Conservation (phyloP, 2,888 invertebrate species). For the Apotomis capreana region DNA sequence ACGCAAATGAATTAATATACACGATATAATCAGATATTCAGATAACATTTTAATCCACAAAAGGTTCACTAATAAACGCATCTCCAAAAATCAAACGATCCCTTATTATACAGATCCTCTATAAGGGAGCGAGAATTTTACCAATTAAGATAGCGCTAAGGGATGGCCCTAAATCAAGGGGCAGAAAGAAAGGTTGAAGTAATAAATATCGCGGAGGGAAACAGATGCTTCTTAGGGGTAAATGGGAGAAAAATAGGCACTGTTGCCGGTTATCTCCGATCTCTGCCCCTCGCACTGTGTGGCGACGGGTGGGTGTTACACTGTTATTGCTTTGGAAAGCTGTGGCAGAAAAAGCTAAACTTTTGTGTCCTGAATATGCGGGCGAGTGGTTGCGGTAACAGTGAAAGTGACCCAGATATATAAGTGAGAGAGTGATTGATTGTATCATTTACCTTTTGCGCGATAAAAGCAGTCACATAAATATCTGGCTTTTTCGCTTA, state of each 20-base stretch:
- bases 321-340: conserved; percentile 41
- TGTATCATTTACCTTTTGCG: too few relatives aligned
- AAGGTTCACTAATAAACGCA: conserved; percentile 8
- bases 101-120: conserved; percentile 54
- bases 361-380: too few relatives aligned
- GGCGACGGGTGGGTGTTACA: conserved; percentile 45
- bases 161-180: conserved; percentile 71
- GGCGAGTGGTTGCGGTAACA: too few relatives aligned
- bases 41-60: not conserved
- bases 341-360: not conserved
- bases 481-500: too few relatives aligned
- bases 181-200: conserved; percentile 66
- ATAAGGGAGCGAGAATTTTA: conserved; percentile 62
- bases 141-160: conserved; percentile 74
- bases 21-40: too few relatives aligned
- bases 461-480: too few relatives aligned
- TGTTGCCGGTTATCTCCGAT: conserved; percentile 66
- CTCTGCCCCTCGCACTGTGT: conserved; percentile 58
- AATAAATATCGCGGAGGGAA: conserved; percentile 71
- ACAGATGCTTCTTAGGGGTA: conserved; percentile 57
- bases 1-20: too few relatives aligned
- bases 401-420: too few relatives aligned
- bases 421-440: too few relatives aligned
- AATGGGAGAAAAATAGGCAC: conserved; percentile 74
- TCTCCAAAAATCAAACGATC: conserved; percentile 35